These are phyloP conservation scores for Nomada hirtipes DNA, from an alignment of 2,888 invertebrate genomes.

Conservation along the genomic window DNA sequence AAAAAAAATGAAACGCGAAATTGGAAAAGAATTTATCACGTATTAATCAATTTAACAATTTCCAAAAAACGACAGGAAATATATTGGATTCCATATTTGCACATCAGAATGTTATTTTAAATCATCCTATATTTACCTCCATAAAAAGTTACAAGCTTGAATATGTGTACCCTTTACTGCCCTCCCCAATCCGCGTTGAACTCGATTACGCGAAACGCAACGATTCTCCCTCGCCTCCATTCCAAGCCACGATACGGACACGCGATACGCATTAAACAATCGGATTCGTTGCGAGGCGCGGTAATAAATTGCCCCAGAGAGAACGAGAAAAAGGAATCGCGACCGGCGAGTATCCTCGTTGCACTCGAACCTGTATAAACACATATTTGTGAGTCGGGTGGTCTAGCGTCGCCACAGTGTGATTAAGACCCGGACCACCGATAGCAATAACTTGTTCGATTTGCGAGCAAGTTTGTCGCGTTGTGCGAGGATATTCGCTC, in stretches of 20 bases:
- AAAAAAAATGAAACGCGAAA: too few relatives aligned
- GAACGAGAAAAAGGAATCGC: conserved; percentile 29
- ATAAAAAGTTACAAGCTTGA: too few relatives aligned
- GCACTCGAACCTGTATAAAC: conserved; percentile 8
- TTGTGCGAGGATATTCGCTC: conserved; percentile 36
- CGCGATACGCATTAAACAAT: conserved; percentile 52
- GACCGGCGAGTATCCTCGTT: conserved; percentile 11
- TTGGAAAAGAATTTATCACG: too few relatives aligned
- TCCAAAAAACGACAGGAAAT: not conserved
- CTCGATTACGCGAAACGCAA: not conserved
- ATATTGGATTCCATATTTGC: not conserved
- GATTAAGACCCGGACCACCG: conserved; percentile 50
- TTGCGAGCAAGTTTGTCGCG: conserved; percentile 58
- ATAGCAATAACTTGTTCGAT: conserved; percentile 58
- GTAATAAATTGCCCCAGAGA: conserved; percentile 28
- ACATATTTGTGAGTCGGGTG: conserved; percentile 40
- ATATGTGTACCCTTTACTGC: not conserved
- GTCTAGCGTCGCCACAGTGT: conserved; percentile 36
- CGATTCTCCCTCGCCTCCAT: not conserved
- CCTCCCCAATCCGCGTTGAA: not conserved
- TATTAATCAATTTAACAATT: not conserved
- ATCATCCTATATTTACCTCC: too few relatives aligned
- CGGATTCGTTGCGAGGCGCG: conserved; percentile 30
- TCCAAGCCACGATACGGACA: conserved; percentile 14
- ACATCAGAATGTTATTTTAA: not conserved